These are phyloP conservation scores for Platycheirus rosarum DNA, from an alignment of 2,888 invertebrate species.

Conservation along the genomic window DNA sequence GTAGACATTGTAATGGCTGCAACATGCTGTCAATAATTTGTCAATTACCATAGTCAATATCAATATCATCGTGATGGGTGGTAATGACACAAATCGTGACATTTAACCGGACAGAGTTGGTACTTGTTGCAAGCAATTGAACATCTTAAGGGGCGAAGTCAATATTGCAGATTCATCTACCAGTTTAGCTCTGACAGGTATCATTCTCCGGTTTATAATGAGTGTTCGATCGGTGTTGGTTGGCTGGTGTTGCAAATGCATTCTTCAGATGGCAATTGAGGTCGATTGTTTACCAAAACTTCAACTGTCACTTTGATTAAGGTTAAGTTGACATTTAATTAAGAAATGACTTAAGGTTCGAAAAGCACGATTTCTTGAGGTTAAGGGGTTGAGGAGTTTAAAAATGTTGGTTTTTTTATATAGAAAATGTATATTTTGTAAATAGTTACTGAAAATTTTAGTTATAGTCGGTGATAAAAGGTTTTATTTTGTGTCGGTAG, in stretches of 20 bases:
- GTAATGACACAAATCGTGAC: conserved; percentile 72
- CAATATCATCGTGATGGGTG: conserved; percentile 65
- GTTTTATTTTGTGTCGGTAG: no score
- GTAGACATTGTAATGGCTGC: conserved; percentile 7
- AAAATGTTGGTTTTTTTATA: no score
- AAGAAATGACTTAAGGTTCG: conserved; percentile 19
- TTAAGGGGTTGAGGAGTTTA: no score
- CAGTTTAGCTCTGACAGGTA: conserved; percentile 24
- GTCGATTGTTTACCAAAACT: conserved; percentile 43
- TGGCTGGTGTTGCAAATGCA: conserved; percentile 8
- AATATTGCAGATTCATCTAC: conserved; percentile 15
- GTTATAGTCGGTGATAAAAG: no score
- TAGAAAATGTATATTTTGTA: no score
- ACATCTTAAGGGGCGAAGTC: conserved; percentile 22
- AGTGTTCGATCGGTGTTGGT: conserved; percentile 10
- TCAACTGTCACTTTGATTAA: conserved; percentile 30
- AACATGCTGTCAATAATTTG: conserved; percentile 60
- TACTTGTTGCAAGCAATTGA: conserved; percentile 1
- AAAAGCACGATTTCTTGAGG: conserved; percentile 21
- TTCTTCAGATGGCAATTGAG: conserved; percentile 40
- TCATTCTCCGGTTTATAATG: conserved; percentile 24
- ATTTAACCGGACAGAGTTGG: conserved; percentile 47
- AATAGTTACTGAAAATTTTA: no score
- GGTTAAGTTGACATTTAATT: conserved; percentile 57
- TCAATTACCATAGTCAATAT: conserved; percentile 70